phyloP scores from a whole-genome alignment of 2,888 invertebrate species.

The Periphyllus acericola region DNA sequence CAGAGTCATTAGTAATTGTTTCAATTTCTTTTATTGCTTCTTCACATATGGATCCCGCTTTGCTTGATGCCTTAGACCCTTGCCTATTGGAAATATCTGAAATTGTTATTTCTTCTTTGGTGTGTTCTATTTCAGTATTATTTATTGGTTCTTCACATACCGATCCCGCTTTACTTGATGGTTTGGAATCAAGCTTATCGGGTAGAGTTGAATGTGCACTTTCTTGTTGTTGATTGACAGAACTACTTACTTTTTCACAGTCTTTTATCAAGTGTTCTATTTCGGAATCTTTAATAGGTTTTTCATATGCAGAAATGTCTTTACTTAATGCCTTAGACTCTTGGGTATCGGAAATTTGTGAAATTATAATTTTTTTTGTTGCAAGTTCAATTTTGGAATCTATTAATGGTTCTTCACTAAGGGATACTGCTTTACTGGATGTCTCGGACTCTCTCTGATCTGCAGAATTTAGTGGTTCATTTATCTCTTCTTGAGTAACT shows the following conservation, averaged over 20 bases:
- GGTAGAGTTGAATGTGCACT: accelerated
- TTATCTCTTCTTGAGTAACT: neutral
- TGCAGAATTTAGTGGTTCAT: neutral
- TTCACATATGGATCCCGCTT: neutral
- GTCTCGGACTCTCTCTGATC: neutral
- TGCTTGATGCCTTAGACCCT: neutral
- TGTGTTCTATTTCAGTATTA: accelerated
- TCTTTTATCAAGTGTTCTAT: neutral
- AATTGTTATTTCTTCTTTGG: neutral
- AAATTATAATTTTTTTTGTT: no score
- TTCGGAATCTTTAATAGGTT: neutral
- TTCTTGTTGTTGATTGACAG: neutral
- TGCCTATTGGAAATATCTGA: no score
- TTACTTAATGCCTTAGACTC: no score
- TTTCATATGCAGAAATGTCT: neutral
- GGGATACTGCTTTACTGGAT: neutral
- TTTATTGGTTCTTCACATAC: neutral
- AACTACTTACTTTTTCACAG: neutral
- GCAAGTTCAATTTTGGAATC: constrained; percentile 66
- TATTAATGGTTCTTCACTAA: neutral
- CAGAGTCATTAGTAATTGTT: neutral
- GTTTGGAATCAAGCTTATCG: neutral
- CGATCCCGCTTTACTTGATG: neutral
- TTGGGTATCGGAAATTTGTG: no score
- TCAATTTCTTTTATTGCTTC: neutral